phyloP scores from a whole-genome alignment of 1,140 invertebrate species.

The Brachionus rubens region DNA sequence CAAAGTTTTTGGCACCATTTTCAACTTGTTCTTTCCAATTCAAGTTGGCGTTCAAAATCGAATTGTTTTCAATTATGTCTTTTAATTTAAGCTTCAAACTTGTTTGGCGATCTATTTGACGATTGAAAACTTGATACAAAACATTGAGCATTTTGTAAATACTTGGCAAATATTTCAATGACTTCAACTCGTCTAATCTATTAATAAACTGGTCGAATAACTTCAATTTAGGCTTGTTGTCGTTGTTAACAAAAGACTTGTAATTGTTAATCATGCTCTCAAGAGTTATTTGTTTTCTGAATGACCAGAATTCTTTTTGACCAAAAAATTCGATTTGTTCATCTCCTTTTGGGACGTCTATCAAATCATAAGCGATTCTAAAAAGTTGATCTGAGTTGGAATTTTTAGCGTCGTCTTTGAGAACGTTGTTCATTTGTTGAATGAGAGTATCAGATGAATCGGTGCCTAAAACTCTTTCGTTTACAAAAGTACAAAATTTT shows the following conservation, averaged over 20 bases:
- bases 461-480: background rate
- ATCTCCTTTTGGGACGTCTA: background rate
- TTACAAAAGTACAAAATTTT: background rate
- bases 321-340: background rate
- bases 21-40: background rate
- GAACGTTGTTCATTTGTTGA: background rate
- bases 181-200: background rate
- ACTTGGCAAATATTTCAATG: slow-evolving; percentile 31
- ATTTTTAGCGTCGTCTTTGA: background rate
- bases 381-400: background rate
- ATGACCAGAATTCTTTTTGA: slow-evolving; percentile 1
- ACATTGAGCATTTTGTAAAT: background rate
- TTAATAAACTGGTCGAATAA: background rate
- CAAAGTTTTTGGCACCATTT: background rate
- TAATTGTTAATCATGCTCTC: slow-evolving; percentile 13
- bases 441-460: background rate
- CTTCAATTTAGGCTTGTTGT: background rate
- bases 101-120: slow-evolving; percentile 18
- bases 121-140: slow-evolving; percentile 4
- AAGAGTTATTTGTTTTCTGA: slow-evolving; percentile 18
- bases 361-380: background rate
- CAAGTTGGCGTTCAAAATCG: background rate
- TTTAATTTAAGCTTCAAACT: background rate
- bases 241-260: background rate
- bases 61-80: slow-evolving; percentile 4